Evolutionary conservation across 2,113 vertebrate genomes (phyloP).

Genomic region (Ceyx cyanopectus): DNA sequence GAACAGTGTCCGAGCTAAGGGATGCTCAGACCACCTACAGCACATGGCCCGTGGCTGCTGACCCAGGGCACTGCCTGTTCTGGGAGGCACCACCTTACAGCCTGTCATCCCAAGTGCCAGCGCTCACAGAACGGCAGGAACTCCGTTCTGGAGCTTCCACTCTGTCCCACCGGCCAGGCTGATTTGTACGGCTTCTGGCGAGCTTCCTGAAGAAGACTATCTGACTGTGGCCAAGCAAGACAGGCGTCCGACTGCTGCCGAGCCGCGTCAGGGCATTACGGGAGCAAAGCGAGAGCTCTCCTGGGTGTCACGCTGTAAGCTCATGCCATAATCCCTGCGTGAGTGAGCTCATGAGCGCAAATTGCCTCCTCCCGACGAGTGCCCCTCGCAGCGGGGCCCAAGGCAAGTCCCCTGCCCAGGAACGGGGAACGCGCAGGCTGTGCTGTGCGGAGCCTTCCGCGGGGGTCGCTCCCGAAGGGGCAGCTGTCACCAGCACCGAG

Average conservation of each 20-base stretch:
- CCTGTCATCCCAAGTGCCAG: background rate
- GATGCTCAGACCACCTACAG: background rate
- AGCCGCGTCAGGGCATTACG: background rate
- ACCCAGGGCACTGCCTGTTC: background rate
- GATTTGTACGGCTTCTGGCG: background rate
- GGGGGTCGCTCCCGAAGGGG: background rate
- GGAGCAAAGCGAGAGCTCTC: fast-evolving
- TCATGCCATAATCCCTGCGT: background rate
- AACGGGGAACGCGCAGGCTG: fast-evolving
- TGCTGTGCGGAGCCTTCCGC: fast-evolving
- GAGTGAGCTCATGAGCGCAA: background rate
- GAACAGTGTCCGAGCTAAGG: background rate
- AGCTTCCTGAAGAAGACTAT: background rate
- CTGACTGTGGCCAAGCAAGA: fast-evolving
- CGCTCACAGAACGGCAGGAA: background rate
- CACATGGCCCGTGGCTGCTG: fast-evolving
- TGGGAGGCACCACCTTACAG: fast-evolving
- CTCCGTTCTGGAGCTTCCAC: background rate
- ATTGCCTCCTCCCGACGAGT: fast-evolving
- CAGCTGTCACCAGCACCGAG: background rate
- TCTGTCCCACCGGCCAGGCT: fast-evolving
- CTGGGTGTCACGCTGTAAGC: background rate
- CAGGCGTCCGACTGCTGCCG: background rate
- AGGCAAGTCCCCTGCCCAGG: no score
- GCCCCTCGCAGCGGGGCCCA: background rate